Conservation (phyloP, 92 coral and sea anemone species). For the Porites lobata region DNA sequence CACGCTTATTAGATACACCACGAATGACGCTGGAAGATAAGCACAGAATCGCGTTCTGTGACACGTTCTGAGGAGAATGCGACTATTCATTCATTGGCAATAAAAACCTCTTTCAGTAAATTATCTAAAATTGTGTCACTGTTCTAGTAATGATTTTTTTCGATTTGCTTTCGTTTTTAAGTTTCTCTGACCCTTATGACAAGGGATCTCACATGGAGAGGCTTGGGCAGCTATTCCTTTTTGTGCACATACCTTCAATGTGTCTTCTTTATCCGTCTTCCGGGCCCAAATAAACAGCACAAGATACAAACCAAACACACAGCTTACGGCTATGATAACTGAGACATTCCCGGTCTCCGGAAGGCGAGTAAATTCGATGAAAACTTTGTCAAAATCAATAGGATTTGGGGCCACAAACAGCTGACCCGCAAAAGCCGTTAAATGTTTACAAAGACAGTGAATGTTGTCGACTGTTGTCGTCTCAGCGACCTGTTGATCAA, state of each 20-base stretch:
- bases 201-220: too few species aligned
- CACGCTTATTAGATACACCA: too few species aligned
- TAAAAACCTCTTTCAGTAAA: too few species aligned
- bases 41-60: too few species aligned
- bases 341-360: slow-evolving; percentile 80
- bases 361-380: slow-evolving; percentile 57
- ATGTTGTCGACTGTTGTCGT: slow-evolving; percentile 29
- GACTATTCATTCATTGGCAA: too few species aligned
- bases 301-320: slow-evolving; percentile 65
- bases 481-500: slow-evolving; percentile 62
- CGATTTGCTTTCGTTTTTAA: too few species aligned
- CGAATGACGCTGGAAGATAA: too few species aligned
- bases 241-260: slow-evolving; percentile 54
- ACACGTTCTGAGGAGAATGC: too few species aligned
- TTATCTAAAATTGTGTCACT: too few species aligned
- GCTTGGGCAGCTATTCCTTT: background rate
- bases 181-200: too few species aligned
- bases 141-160: too few species aligned
- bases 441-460: slow-evolving; percentile 71
- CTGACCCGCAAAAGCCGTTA: slow-evolving; percentile 83
- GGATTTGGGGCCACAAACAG: slow-evolving; percentile 85
- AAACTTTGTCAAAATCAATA: slow-evolving; percentile 74
- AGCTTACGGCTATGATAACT: slow-evolving; percentile 66
- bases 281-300: slow-evolving; percentile 76
- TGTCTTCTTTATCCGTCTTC: slow-evolving; percentile 69